Evolutionary conservation across 2,888 invertebrate genomes (phyloP).

Genomic region (Seira musarum): DNA sequence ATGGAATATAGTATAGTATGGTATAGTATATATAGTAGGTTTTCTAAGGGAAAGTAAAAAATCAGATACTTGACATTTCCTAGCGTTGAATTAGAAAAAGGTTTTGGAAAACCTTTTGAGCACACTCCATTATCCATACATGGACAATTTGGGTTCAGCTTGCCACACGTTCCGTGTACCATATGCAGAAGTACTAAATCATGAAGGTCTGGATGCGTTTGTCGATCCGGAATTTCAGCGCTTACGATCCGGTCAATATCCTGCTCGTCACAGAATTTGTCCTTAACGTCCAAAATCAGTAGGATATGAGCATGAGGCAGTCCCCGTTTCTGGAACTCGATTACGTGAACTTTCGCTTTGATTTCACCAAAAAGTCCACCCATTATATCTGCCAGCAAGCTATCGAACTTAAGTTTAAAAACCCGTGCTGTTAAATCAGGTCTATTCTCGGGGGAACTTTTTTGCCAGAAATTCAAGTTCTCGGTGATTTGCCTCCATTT

Average conservation of each 20-base stretch:
- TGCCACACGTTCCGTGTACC: conserved; percentile 69
- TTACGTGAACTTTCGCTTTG: too few species aligned
- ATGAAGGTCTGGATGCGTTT: conserved; percentile 59
- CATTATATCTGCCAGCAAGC: conserved; percentile 63
- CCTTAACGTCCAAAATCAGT: too few species aligned
- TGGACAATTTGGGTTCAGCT: too few species aligned
- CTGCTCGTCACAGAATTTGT: too few species aligned
- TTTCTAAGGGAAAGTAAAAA: too few species aligned
- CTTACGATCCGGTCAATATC: too few species aligned
- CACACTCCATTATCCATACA: too few species aligned
- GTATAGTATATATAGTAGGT: too few species aligned
- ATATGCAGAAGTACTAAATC: conserved; percentile 59
- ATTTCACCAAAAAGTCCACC: conserved; percentile 4
- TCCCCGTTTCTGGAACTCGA: too few species aligned
- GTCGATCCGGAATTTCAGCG: too few species aligned
- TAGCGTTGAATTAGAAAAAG: not conserved
- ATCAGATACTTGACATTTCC: not conserved
- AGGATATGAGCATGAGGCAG: too few species aligned
- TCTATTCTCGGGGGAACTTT: conserved; percentile 46
- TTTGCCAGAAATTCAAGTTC: conserved; percentile 56
- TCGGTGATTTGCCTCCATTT: conserved; percentile 71
- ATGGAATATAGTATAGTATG: too few species aligned
- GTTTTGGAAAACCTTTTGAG: conserved; percentile 1
- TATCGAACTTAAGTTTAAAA: conserved; percentile 68
- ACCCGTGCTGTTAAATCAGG: conserved; percentile 69